Evolutionary conservation across 2,797 vertebrate genomes (phyloP).

Genomic region (Anguilla anguilla): DNA sequence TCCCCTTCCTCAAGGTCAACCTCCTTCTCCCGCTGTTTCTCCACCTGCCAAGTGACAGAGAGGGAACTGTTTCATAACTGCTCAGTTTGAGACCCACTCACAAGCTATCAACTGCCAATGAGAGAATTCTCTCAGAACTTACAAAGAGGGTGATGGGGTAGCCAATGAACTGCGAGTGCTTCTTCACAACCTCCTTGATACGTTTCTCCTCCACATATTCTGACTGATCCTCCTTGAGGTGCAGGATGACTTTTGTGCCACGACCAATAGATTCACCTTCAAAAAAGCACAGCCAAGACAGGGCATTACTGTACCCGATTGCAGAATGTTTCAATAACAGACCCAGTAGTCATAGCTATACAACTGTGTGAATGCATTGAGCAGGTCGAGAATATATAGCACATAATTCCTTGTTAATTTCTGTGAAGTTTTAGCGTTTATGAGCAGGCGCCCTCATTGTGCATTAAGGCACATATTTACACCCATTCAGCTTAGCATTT

Average conservation of each 20-base stretch:
- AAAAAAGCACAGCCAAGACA: slow-evolving; percentile 25
- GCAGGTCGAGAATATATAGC: neutral
- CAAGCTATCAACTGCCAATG: neutral
- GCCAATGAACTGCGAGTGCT: slow-evolving; percentile 59
- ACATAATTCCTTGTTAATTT: neutral
- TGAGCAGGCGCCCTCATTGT: neutral
- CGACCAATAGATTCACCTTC: slow-evolving; percentile 84
- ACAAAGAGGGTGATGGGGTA: slow-evolving; percentile 92
- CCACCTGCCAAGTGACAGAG: slow-evolving; percentile 61
- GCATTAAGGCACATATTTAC: neutral
- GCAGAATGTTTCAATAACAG: neutral
- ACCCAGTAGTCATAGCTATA: neutral
- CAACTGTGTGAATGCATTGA: neutral
- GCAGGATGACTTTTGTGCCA: slow-evolving; percentile 86
- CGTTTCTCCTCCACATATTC: slow-evolving; percentile 89
- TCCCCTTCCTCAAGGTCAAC: slow-evolving; percentile 74
- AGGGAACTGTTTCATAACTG: slow-evolving; percentile 45
- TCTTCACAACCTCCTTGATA: slow-evolving; percentile 91
- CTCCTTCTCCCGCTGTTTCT: slow-evolving; percentile 80
- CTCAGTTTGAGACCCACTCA: neutral
- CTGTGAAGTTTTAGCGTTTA: neutral
- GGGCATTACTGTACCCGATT: neutral
- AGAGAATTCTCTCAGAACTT: slow-evolving; percentile 26
- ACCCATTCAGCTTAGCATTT: neutral
- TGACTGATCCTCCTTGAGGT: slow-evolving; percentile 64